These are phyloP conservation scores for Lasioglossum pauxillum DNA, from an alignment of 2,888 invertebrate species.

Conservation along the genomic window DNA sequence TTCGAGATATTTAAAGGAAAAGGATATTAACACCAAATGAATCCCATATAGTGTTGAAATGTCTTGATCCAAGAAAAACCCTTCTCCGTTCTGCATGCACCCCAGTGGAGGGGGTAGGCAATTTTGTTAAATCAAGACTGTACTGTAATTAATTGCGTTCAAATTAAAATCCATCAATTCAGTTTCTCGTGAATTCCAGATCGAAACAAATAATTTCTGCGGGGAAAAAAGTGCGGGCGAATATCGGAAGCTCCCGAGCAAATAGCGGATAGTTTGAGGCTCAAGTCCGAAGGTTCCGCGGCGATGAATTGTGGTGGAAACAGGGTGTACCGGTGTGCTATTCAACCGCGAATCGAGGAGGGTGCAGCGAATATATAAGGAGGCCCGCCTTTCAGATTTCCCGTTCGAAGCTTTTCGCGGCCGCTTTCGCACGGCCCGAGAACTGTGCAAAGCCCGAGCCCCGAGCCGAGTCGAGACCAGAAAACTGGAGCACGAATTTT, in stretches of 20 bases:
- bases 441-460: background rate
- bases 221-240: background rate
- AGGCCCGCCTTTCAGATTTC: background rate
- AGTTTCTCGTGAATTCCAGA: background rate
- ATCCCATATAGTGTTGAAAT: too few species aligned
- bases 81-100: too few species aligned
- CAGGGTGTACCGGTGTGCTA: background rate
- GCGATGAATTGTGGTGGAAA: slow-evolving; percentile 8
- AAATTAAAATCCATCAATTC: too few species aligned
- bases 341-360: slow-evolving; percentile 9
- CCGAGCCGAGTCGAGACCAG: background rate
- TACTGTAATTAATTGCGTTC: too few species aligned
- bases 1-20: too few species aligned
- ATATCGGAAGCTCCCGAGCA: background rate
- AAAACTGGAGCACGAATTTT: slow-evolving; percentile 10
- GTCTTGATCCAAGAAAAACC: too few species aligned
- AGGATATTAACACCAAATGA: too few species aligned
- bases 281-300: background rate
- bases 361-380: background rate
- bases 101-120: too few species aligned
- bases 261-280: background rate
- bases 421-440: background rate
- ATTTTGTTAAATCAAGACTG: too few species aligned
- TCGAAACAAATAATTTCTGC: background rate
- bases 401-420: slow-evolving; percentile 10